A percentile compares a stretch with the other conserved stretches of the same genome.
Evolutionary conservation across 2,113 vertebrate genomes (phyloP).

Genomic region (Myodes glareolus): DNA sequence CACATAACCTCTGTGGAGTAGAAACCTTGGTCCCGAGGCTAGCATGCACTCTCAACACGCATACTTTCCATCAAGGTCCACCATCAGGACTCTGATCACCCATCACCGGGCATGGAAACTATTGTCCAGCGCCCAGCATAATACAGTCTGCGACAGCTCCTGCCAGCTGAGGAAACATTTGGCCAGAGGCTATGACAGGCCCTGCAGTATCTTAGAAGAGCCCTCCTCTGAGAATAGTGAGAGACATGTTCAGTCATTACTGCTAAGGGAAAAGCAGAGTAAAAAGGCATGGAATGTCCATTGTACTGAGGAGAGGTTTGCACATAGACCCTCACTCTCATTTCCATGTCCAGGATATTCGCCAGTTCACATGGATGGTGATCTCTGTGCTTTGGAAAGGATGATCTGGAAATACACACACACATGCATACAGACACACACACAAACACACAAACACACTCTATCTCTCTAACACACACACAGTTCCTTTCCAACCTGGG

Average conservation of each 20-base stretch:
- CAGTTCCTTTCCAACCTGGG: neutral
- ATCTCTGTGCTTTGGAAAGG: neutral
- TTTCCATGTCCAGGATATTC: neutral
- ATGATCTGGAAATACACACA: neutral
- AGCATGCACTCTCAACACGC: neutral
- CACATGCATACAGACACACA: neutral
- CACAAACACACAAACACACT: neutral
- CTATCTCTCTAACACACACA: neutral
- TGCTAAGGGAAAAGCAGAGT: too few relatives aligned
- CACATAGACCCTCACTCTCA: neutral
- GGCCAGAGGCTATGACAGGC: neutral
- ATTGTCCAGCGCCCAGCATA: neutral
- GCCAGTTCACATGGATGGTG: neutral
- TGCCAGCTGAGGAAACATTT: too few relatives aligned
- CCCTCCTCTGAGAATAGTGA: neutral
- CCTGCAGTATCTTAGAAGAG: neutral
- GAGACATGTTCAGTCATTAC: too few relatives aligned
- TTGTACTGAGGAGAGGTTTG: neutral
- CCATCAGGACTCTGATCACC: neutral
- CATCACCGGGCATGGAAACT: too few relatives aligned
- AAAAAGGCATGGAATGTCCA: neutral
- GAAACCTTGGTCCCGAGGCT: rapidly evolving
- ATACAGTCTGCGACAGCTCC: neutral
- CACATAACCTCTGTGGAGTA: rapidly evolving
- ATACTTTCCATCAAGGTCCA: too few relatives aligned